These are phyloP conservation scores for Trichopria drosophilae DNA, from an alignment of 2,888 invertebrate species.

Conservation along the genomic window DNA sequence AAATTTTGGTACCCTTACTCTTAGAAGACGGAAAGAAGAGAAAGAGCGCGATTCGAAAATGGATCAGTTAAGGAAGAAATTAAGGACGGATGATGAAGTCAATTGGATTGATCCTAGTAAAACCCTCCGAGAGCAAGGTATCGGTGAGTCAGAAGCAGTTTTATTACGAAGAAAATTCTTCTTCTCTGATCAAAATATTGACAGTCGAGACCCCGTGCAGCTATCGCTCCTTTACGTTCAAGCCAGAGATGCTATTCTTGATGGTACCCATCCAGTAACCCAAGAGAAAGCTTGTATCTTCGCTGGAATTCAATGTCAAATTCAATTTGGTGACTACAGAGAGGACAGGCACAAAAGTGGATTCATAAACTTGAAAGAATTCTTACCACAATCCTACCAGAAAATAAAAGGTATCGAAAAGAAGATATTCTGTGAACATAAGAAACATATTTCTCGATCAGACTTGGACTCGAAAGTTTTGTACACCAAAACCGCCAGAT, in stretches of 20 bases:
- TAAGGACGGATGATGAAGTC: constrained; percentile 97
- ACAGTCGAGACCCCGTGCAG: constrained; percentile 96
- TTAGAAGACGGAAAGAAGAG: constrained; percentile 77
- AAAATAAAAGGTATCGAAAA: constrained; percentile 96
- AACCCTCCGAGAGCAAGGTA: constrained; percentile 95
- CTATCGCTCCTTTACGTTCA: constrained; percentile 96
- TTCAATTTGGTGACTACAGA: constrained; percentile 95
- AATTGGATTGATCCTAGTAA: constrained; percentile 99
- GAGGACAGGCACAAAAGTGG: constrained; percentile 91
- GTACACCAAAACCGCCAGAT: constrained; percentile 94
- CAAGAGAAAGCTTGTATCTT: constrained; percentile 94
- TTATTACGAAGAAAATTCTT: constrained; percentile 92
- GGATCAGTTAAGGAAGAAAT: constrained; percentile 93
- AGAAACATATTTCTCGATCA: constrained; percentile 74
- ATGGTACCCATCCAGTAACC: constrained; percentile 96
- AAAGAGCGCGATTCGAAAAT: constrained; percentile 93
- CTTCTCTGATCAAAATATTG: constrained; percentile 99
- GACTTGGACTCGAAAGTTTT: constrained; percentile 97
- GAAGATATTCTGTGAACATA: constrained; percentile 93
- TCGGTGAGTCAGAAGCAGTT: constrained; percentile 90
- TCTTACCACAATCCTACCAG: constrained; percentile 92
- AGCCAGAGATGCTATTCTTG: constrained; percentile 95
- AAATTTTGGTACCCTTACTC: constrained; percentile 85
- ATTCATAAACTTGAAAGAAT: constrained; percentile 93
- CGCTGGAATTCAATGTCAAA: constrained; percentile 97